Evolutionary conservation across 2,888 invertebrate genomes (phyloP).

Genomic region (Noctua janthe): DNA sequence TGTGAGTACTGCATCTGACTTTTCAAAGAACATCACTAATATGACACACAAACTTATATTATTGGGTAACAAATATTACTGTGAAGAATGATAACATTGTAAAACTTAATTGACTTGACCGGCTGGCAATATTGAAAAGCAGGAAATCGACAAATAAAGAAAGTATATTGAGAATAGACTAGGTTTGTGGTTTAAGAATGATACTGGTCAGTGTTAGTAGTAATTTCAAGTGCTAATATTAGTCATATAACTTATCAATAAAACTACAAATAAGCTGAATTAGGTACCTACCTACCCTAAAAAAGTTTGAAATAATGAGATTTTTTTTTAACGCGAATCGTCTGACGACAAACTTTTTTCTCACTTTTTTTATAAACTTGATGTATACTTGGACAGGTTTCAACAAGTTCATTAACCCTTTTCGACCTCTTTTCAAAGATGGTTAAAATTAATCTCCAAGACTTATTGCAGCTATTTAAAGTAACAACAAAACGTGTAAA

Average conservation of each 20-base stretch:
- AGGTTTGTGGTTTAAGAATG: background rate
- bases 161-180: background rate
- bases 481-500: constrained; percentile 47
- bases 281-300: background rate
- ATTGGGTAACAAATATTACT: background rate
- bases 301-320: background rate
- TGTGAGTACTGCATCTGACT: background rate
- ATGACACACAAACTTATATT: background rate
- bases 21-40: background rate
- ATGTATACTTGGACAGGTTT: constrained; percentile 74
- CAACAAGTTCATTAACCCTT: constrained; percentile 83
- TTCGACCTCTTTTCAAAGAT: constrained; percentile 65
- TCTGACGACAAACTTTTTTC: constrained; percentile 6
- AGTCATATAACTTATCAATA: background rate
- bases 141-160: background rate
- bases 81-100: background rate
- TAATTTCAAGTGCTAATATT: background rate
- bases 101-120: background rate
- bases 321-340: background rate
- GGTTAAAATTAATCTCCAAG: constrained; percentile 34
- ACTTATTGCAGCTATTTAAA: constrained; percentile 39
- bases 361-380: constrained; percentile 34
- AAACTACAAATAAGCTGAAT: background rate
- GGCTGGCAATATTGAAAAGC: background rate
- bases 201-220: background rate